Evolutionary conservation across 1,140 invertebrate species (phyloP), one percentile per base, ranked within the genome.

Genomic region (Ceratosolen solmsi): DNA sequence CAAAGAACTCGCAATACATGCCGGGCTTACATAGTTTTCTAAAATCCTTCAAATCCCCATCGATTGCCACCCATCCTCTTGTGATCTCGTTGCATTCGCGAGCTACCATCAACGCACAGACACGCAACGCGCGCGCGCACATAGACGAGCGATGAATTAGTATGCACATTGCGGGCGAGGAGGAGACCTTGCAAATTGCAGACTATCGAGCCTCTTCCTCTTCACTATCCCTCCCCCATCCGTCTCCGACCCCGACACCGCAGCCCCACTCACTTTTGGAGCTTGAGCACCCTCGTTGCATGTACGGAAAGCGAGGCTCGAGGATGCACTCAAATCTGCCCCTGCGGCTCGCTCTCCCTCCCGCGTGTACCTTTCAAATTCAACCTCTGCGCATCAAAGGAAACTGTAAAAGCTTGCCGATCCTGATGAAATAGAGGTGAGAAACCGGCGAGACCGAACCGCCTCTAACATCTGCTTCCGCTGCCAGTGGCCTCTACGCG

Each of bases 151-250:
- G 20, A 36, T n/a, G n/a, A 58, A 13, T 54, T 68, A 70, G 46
- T 11, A 54, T 77, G 9, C 33, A n/a, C 27, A 33, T 11, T 15
- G 22, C 41, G 38, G n/a, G 8, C 63, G 38, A 33, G 27, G 30
- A 80, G 38, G 20, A 27, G 22, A 13, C 3, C n/a, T 72, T 56
- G 38, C 38, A 80, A 80, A 80, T 80, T 80, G 70, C 27, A 49
- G 54, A 5, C 27, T 15, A 72, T 73, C 15, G 65, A 38, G 11
- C 65, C 17, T 1, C 51, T 25, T 41, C 27, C 33, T 38, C 46
- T 22, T 46, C 38, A 22, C 38, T 71, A n/a, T 72, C 46, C 51
- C 68, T 41, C 38, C 20, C 27, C 58, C 27, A 2, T 60, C 58
- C 27, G 4, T 60, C 25, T 30, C 58, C 27, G 1, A 7, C 58